A percentile compares a stretch with the other conserved stretches of the same genome.
Conservation (phyloP, 2,797 vertebrate genomes). For the Chrysocyon brachyurus region DNA sequence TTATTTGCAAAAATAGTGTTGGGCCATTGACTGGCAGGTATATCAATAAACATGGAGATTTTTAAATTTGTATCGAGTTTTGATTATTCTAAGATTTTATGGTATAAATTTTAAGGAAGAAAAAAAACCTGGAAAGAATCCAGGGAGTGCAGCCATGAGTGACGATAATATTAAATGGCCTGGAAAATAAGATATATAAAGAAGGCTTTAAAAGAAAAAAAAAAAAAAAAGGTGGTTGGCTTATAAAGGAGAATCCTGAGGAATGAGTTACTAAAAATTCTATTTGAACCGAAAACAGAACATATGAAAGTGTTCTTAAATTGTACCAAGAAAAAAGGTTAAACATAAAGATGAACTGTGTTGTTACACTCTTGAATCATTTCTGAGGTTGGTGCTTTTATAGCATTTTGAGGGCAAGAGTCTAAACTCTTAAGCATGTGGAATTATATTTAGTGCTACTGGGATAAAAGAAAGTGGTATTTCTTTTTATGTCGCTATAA, state of each 20-base stretch:
- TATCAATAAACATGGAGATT: not conserved
- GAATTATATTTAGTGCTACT: conserved; percentile 36
- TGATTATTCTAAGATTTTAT: conserved; percentile 40
- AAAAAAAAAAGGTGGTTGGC: not conserved
- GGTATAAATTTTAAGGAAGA: not conserved
- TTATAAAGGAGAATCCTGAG: conserved; percentile 36
- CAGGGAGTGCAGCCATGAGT: not conserved
- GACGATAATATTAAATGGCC: not conserved
- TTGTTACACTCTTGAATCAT: conserved; percentile 7
- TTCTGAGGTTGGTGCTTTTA: conserved; percentile 36
- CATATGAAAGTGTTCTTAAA: conserved; percentile 44
- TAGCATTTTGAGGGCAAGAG: not conserved
- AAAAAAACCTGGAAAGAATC: conserved; percentile 14
- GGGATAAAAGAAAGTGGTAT: not conserved
- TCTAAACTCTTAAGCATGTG: not conserved
- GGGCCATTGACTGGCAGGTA: not conserved
- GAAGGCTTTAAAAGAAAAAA: not conserved
- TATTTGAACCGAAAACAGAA: conserved; percentile 24
- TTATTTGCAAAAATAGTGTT: not conserved
- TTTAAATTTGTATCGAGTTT: not conserved
- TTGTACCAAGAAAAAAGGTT: not conserved
- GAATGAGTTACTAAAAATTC: conserved; percentile 51
- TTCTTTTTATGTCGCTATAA: not conserved
- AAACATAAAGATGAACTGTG: conserved; percentile 54
- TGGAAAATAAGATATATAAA: conserved; percentile 58